A percentile compares a stretch with the other conserved stretches of the same genome.
phyloP scores from a whole-genome alignment of 2,797 vertebrate species.

The Podargus strigoides region DNA sequence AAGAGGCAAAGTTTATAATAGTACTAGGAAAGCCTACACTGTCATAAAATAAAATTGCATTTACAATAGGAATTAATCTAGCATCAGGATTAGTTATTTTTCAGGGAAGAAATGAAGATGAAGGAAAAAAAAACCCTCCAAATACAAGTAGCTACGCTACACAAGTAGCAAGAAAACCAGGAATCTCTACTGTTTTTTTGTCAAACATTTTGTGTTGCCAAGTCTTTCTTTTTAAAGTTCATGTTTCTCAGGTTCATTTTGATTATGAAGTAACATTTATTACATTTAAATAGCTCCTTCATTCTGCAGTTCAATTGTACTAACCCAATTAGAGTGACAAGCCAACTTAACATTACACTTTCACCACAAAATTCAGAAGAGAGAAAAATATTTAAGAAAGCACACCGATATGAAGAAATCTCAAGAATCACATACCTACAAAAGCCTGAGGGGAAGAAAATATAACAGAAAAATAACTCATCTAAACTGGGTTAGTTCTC shows the following conservation, averaged over 20 bases:
- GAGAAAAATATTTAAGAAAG: background rate
- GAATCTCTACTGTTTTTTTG: background rate
- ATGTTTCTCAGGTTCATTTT: background rate
- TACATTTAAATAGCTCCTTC: background rate
- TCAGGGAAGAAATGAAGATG: background rate
- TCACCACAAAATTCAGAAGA: background rate
- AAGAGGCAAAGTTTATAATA: background rate
- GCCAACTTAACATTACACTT: background rate
- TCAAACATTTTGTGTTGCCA: background rate
- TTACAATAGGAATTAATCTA: background rate
- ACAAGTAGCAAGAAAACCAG: background rate
- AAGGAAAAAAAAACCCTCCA: background rate
- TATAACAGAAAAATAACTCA: background rate
- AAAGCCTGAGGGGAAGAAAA: background rate
- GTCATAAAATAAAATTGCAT: background rate
- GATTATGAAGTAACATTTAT: background rate
- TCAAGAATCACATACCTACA: background rate
- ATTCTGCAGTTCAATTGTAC: background rate
- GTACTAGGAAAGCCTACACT: background rate
- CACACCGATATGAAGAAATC: background rate
- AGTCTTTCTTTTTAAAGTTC: background rate
- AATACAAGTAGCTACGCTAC: background rate
- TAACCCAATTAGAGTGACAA: background rate
- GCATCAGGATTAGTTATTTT: background rate
- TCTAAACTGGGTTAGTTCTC: background rate